These are phyloP conservation scores for Drosophila tripunctata DNA, from an alignment of 2,888 invertebrate genomes.

Conservation along the genomic window DNA sequence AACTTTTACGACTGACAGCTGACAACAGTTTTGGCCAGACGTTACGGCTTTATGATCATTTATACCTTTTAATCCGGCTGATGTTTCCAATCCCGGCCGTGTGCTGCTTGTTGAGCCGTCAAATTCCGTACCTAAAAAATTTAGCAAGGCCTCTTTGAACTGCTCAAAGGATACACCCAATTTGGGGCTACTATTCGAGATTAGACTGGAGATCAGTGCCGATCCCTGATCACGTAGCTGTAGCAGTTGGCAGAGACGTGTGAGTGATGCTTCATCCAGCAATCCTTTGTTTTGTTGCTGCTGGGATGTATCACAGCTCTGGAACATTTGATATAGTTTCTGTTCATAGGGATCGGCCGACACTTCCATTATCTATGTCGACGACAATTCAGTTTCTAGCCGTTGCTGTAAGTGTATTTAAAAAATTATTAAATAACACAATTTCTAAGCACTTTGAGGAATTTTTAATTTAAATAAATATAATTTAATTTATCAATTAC, in stretches of 20 bases:
- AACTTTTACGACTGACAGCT: conserved; percentile 51
- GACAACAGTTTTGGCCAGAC: conserved; percentile 2
- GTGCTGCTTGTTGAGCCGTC: conserved; percentile 69
- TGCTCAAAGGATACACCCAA: conserved; percentile 88
- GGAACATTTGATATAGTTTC: conserved; percentile 91
- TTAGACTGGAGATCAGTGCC: conserved; percentile 87
- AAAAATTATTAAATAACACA: background rate
- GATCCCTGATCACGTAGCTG: conserved; percentile 90
- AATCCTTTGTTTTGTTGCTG: conserved; percentile 87
- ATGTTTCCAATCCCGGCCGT: conserved; percentile 25
- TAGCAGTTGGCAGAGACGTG: conserved; percentile 89
- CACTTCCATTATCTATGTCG: conserved; percentile 66
- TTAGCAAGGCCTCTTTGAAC: conserved; percentile 90
- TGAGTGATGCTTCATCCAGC: conserved; percentile 88
- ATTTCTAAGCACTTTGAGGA: background rate
- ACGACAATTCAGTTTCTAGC: conserved; percentile 39
- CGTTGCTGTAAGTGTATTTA: conserved; percentile 23
- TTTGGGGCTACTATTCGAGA: conserved; percentile 75
- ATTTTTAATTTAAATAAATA: background rate
- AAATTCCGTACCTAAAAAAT: conserved; percentile 87
- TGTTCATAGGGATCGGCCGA: conserved; percentile 91
- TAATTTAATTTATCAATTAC: too few species aligned
- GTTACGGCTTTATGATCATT: background rate
- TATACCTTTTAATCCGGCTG: conserved; percentile 60
- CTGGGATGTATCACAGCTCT: conserved; percentile 89